These are phyloP conservation scores for Calephelis nemesis DNA, from an alignment of 1,140 invertebrate genomes.

Conservation along the genomic window DNA sequence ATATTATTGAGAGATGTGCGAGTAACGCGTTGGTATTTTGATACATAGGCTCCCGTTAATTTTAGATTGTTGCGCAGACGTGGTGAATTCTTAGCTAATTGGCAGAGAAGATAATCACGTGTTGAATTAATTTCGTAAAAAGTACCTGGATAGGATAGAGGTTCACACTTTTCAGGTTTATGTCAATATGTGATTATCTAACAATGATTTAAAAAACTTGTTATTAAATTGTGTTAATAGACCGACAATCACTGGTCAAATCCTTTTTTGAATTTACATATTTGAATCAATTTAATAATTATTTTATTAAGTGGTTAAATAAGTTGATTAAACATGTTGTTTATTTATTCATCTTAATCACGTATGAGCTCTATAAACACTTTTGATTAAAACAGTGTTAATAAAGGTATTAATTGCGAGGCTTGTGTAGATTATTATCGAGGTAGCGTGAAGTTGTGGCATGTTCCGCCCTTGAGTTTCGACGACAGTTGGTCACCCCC, in stretches of 20 bases:
- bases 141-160: neutral
- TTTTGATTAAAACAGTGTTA: conserved; percentile 44
- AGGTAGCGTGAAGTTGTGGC: conserved; percentile 63
- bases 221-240: too few relatives aligned
- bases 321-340: neutral
- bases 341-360: conserved; percentile 10
- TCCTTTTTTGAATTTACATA: too few relatives aligned
- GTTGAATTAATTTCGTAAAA: conserved; percentile 50
- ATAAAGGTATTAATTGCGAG: conserved; percentile 67
- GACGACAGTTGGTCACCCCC: conserved; percentile 77
- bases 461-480: conserved; percentile 59
- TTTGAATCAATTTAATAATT: too few relatives aligned
- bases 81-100: conserved; percentile 76
- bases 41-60: conserved; percentile 78
- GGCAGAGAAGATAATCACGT: conserved; percentile 71
- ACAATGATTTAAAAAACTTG: too few relatives aligned
- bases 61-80: conserved; percentile 77
- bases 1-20: conserved; percentile 77
- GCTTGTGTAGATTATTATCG: conserved; percentile 69
- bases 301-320: neutral
- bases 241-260: too few relatives aligned
- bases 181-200: too few relatives aligned
- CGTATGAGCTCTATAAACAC: conserved; percentile 5
- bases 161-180: too few relatives aligned
- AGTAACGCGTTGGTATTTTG: conserved; percentile 77